Evolutionary conservation across 2,888 invertebrate genomes (phyloP), one percentile per base, ranked within the genome.

Genomic region (Acanthosepion pharaonis): DNA sequence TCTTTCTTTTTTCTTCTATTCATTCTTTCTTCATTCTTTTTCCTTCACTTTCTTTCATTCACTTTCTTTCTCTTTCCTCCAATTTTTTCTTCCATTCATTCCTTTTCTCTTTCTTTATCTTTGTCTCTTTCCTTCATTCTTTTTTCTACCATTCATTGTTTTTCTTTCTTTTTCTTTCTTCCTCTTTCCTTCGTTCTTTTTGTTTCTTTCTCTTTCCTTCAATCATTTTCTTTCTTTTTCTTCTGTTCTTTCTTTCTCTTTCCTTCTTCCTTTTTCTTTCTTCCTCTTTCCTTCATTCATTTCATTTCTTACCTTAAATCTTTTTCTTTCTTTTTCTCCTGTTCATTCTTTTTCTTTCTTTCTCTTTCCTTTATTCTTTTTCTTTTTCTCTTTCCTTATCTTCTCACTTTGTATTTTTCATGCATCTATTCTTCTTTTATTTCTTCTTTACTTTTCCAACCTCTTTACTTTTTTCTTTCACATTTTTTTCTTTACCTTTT

Each of bases 11-110:
- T 9, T 64, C 3, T 20, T 6, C 28, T n/a, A 2, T n/a, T 1
- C 8, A 8, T n/a, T 0, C 18, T n/a, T 4, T n/a, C 9, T 28
- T 8, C n/a, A 1, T n/a, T 11, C n/a, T 3, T 11, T n/a, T 78
- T 3, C n/a, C 0, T 55, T n/a, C 64, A 15, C 1, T n/a, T 6
- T n/a, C 0, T n/a, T 8, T 15, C n/a, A n/a, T n/a, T n/a, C n/a
- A n/a, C n/a, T 78, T 3, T 78, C 9, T n/a, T 5, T 78, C 9
- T 9, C n/a, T n/a, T 1, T n/a, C 78, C 28, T 0, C 4, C n/a
- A 9, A 0, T 28, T 5, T 6, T 8, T n/a, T n/a, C 3, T 3
- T 25, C 23, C 8, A 8, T 28, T 28, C 8, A 25, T 64, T 6
- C 9, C 64, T 9, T 15, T n/a, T n/a, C 9, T n/a, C 2, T 64